Conservation (phyloP, 1,140 invertebrate genomes). For the Panagrolaimus sp. region DNA sequence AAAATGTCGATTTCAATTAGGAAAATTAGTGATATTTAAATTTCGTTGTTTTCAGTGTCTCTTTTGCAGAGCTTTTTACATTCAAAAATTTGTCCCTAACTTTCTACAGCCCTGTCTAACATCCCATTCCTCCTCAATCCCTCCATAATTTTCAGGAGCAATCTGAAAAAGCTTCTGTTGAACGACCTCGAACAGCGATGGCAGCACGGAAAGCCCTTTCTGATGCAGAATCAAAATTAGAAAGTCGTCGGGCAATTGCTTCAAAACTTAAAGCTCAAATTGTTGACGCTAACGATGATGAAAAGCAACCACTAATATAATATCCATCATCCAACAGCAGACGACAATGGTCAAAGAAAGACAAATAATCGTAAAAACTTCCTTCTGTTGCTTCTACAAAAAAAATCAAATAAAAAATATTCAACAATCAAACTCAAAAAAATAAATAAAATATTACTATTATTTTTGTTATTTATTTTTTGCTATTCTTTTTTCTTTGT, state of each 20-base stretch:
- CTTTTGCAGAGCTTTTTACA: too few relatives aligned
- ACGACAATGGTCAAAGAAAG: not conserved
- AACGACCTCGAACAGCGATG: not conserved
- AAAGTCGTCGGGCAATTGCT: not conserved
- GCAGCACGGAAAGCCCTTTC: not conserved
- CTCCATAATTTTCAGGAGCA: not conserved
- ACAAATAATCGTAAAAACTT: constrained; percentile 13
- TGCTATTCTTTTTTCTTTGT: not conserved
- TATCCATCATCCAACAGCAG: too few relatives aligned
- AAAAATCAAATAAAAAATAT: too few relatives aligned
- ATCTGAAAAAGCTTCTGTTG: not conserved
- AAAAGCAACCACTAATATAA: not conserved
- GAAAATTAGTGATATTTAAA: too few relatives aligned
- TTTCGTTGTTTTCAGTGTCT: too few relatives aligned
- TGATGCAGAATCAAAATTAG: not conserved
- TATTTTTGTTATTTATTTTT: constrained; percentile 16
- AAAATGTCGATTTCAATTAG: too few relatives aligned
- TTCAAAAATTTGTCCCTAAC: too few relatives aligned
- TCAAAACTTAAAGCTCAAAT: constrained; percentile 8
- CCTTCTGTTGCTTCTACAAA: not conserved
- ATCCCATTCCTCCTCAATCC: too few relatives aligned
- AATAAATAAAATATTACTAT: not conserved
- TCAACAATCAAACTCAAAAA: too few relatives aligned
- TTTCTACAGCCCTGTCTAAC: too few relatives aligned
- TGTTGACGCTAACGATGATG: not conserved